A percentile compares a stretch with the other conserved stretches of the same genome.
phyloP scores from a whole-genome alignment of 2,888 invertebrate species.

The Netelia virgata region DNA sequence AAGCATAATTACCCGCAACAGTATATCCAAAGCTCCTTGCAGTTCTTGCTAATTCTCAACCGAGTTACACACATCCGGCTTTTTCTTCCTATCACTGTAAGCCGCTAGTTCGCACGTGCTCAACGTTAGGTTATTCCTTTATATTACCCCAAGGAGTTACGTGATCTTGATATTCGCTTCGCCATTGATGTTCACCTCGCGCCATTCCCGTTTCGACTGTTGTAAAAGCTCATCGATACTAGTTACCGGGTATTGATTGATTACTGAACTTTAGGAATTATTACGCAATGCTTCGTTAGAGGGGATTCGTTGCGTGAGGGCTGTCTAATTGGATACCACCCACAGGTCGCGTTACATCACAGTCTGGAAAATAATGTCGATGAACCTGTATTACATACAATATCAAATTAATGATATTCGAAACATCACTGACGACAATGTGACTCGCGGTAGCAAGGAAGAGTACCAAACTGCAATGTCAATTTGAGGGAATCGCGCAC shows the following conservation, averaged over 20 bases:
- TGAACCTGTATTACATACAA: not conserved
- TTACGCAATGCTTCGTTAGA: conserved; percentile 24
- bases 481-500: no score
- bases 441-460: no score
- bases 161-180: conserved; percentile 41
- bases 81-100: not conserved
- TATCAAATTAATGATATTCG: not conserved
- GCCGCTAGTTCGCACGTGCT: not conserved
- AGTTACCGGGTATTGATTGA: conserved; percentile 36
- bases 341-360: conserved; percentile 1
- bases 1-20: conserved; percentile 44
- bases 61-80: conserved; percentile 32
- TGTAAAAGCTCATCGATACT: conserved; percentile 24
- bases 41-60: conserved; percentile 49
- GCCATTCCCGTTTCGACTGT: conserved; percentile 8
- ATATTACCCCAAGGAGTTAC: conserved; percentile 45
- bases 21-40: conserved; percentile 33
- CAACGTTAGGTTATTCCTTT: conserved; percentile 43
- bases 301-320: conserved; percentile 17
- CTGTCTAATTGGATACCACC: conserved; percentile 37
- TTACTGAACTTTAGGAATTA: conserved; percentile 27
- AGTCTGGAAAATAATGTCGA: not conserved
- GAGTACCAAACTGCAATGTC: no score
- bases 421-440: not conserved
- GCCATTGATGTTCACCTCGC: conserved; percentile 15